A percentile compares a stretch with the other conserved stretches of the same genome.
These are phyloP conservation scores for Vanessa tameamea DNA, from an alignment of 1,140 invertebrate species.

Conservation along the genomic window DNA sequence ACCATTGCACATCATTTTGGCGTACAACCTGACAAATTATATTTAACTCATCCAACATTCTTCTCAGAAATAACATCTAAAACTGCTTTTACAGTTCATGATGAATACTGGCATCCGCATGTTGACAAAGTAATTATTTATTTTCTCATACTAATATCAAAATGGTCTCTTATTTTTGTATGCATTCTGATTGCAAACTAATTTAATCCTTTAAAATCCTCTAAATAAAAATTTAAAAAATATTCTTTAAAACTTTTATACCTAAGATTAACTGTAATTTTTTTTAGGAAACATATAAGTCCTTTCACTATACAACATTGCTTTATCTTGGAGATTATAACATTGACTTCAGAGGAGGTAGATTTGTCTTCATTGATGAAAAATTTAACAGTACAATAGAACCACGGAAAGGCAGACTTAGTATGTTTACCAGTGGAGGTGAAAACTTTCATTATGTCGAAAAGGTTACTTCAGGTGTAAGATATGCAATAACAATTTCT, in stretches of 20 bases:
- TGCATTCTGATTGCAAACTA: too few species aligned
- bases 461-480: constrained; percentile 85
- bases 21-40: constrained; percentile 84
- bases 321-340: constrained; percentile 89
- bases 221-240: too few species aligned
- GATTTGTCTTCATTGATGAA: constrained; percentile 91
- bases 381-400: constrained; percentile 88
- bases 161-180: background rate
- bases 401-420: constrained; percentile 88
- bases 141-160: background rate
- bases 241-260: too few species aligned
- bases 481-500: constrained; percentile 91
- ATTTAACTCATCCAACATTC: constrained; percentile 92
- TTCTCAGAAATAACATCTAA: constrained; percentile 89
- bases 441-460: constrained; percentile 94
- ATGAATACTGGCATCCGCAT: constrained; percentile 94
- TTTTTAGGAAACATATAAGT: constrained; percentile 89
- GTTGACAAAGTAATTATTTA: constrained; percentile 88
- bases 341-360: constrained; percentile 89
- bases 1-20: constrained; percentile 89
- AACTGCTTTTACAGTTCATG: constrained; percentile 86
- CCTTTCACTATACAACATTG: constrained; percentile 92
- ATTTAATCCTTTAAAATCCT: too few species aligned
- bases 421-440: constrained; percentile 92
- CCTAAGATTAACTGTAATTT: constrained; percentile 2